phyloP scores from a whole-genome alignment of 2,797 vertebrate genomes.

The Avahi laniger region DNA sequence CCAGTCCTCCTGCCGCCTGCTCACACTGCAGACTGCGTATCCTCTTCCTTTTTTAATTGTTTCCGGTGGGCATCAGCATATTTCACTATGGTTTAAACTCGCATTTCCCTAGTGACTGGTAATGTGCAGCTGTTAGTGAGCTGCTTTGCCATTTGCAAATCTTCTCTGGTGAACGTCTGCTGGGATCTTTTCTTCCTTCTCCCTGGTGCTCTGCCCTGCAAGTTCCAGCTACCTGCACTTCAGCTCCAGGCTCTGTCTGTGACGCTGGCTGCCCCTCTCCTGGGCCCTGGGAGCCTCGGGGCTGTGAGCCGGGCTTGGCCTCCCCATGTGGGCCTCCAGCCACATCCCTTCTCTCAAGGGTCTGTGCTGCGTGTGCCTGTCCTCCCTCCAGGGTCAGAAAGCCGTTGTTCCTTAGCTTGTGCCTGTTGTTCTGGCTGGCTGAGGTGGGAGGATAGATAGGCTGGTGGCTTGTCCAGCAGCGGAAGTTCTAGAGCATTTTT shows the following conservation, averaged over 20 bases:
- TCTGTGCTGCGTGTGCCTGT: background rate
- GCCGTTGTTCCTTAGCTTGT: background rate
- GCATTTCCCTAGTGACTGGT: background rate
- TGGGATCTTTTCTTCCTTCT: background rate
- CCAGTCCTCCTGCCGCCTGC: background rate
- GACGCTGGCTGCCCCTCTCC: fast-evolving
- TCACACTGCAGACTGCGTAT: background rate
- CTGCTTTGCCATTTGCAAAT: background rate
- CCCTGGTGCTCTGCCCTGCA: background rate
- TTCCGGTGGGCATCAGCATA: background rate
- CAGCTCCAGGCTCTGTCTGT: background rate
- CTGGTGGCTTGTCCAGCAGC: background rate
- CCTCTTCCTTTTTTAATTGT: background rate
- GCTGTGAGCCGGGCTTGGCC: background rate
- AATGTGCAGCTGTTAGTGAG: background rate
- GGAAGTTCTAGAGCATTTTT: background rate
- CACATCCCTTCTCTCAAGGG: background rate
- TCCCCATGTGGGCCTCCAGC: too few relatives aligned
- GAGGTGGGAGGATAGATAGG: background rate
- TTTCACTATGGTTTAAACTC: background rate
- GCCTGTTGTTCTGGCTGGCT: background rate
- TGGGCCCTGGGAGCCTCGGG: background rate
- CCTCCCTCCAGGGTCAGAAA: background rate
- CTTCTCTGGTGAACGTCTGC: background rate
- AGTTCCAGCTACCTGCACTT: background rate